Evolutionary conservation across 2,113 vertebrate genomes (phyloP).

Genomic region (Corythaixoides concolor): DNA sequence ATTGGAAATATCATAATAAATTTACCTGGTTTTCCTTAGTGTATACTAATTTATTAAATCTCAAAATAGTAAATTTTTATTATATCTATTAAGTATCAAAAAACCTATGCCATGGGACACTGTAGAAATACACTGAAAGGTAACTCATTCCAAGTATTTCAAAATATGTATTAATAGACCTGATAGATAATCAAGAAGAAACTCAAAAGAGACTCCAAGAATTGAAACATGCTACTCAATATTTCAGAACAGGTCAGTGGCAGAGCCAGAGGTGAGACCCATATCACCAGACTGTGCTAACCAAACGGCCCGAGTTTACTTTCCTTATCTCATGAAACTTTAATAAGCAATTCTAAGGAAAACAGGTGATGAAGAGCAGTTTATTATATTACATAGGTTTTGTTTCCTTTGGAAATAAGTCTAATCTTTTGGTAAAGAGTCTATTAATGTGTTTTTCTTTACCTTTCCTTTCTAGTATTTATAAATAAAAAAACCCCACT

Average conservation of each 20-base stretch:
- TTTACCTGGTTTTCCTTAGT: background rate
- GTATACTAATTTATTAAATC: background rate
- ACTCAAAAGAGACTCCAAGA: background rate
- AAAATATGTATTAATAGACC: background rate
- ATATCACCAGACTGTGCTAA: background rate
- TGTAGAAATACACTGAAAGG: background rate
- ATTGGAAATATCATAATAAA: background rate
- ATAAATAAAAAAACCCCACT: background rate
- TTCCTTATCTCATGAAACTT: background rate
- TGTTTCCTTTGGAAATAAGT: background rate
- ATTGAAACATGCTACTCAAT: background rate
- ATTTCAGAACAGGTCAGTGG: background rate
- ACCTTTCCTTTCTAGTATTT: background rate
- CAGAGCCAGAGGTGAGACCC: background rate
- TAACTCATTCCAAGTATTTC: background rate
- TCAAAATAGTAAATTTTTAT: background rate
- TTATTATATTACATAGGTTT: background rate
- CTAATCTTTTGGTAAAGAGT: background rate
- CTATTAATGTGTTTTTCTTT: background rate
- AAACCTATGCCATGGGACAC: background rate
- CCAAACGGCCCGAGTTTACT: background rate
- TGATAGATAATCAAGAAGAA: background rate
- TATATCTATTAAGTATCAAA: background rate
- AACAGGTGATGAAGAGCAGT: background rate
- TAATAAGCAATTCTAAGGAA: background rate